Evolutionary conservation across 2,888 invertebrate species (phyloP).

Genomic region (Branchellion lobata): DNA sequence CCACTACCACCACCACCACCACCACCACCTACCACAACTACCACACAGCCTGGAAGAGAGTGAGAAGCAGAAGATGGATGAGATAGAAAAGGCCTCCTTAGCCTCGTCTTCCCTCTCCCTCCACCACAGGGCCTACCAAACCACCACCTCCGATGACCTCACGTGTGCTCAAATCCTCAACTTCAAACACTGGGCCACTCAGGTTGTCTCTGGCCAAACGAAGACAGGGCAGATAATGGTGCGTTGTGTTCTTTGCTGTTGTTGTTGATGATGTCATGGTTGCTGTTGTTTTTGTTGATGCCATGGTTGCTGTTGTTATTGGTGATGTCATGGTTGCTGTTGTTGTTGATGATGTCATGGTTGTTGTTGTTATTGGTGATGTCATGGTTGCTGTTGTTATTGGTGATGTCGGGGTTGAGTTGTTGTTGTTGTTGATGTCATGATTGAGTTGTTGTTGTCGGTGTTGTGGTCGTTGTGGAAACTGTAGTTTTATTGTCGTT

Average conservation of each 20-base stretch:
- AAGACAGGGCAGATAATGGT: constrained; percentile 40
- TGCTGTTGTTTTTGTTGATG: constrained; percentile 3
- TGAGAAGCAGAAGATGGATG: neutral
- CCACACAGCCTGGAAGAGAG: neutral
- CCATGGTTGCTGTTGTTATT: neutral
- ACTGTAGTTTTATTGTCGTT: no score
- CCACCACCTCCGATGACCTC: neutral
- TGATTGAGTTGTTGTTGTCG: neutral
- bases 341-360: neutral
- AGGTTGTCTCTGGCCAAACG: constrained; percentile 36
- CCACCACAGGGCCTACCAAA: neutral
- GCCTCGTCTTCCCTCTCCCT: neutral
- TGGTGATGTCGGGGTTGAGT: neutral
- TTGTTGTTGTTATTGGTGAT: neutral
- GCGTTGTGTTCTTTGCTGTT: no score
- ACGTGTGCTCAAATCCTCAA: neutral
- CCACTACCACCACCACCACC: no score
- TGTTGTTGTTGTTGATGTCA: neutral
- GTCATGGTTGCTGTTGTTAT: neutral
- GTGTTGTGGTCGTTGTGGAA: no score
- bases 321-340: neutral
- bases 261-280: no score
- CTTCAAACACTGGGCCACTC: constrained; percentile 15
- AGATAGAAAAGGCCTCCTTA: neutral
- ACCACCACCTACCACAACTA: neutral